Evolutionary conservation across 2,113 vertebrate genomes (phyloP).

Genomic region (Halcyon malimbica): DNA sequence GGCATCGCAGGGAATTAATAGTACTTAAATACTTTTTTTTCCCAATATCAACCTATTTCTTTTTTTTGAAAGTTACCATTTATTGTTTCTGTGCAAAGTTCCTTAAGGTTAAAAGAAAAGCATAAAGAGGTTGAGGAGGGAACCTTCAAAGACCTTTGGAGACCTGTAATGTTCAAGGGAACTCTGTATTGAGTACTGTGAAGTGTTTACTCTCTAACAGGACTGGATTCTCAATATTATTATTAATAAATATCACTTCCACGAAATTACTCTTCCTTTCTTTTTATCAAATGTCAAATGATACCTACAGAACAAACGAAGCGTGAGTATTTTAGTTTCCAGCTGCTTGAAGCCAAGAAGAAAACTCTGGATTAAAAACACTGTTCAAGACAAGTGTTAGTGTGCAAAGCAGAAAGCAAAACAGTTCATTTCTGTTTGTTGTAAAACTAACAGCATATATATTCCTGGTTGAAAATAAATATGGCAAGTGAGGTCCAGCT

Average conservation of each 20-base stretch:
- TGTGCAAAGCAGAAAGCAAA: background rate
- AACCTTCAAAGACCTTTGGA: background rate
- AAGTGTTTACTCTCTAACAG: background rate
- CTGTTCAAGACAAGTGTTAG: background rate
- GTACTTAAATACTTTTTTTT: background rate
- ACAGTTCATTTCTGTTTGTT: background rate
- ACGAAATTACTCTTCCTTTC: background rate
- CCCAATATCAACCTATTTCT: background rate
- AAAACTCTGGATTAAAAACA: background rate
- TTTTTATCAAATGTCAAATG: background rate
- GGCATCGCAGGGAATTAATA: background rate
- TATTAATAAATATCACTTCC: background rate
- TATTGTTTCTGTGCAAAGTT: background rate
- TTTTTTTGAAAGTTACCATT: background rate
- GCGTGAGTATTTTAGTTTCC: background rate
- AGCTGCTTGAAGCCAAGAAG: background rate
- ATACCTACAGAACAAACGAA: background rate
- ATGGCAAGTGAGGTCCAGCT: background rate
- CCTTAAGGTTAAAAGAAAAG: background rate
- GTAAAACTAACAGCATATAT: background rate
- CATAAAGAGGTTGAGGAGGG: background rate
- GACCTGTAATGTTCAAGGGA: background rate
- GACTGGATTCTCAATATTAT: background rate
- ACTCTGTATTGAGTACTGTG: background rate
- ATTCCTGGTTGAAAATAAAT: background rate